phyloP scores from a whole-genome alignment of 1,140 invertebrate genomes.

The Pachyrhynchus sulphureomaculatus region DNA sequence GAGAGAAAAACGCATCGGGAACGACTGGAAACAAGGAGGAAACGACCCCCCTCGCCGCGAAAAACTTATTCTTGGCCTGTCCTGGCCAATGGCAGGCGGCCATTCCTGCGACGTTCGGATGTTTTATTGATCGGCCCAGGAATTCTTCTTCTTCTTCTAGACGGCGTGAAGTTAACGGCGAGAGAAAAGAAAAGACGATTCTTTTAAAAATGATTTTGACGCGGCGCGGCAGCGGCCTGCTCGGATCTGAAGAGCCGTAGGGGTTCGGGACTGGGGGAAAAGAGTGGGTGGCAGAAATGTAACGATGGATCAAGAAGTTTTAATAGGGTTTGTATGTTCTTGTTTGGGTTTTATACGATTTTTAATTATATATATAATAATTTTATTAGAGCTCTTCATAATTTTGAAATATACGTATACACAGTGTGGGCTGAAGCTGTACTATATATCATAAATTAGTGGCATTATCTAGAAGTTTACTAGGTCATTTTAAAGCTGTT shows the following conservation, averaged over 20 bases:
- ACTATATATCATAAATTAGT: no score
- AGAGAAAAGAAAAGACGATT: constrained; percentile 21
- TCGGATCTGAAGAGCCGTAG: background rate
- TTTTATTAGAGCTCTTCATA: no score
- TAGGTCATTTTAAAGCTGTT: no score
- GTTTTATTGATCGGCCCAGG: constrained; percentile 28
- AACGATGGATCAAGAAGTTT: no score
- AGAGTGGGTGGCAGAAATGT: no score
- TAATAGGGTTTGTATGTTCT: no score
- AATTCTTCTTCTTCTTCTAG: constrained; percentile 25
- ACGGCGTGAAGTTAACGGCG: constrained; percentile 10
- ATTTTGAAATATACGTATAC: no score
- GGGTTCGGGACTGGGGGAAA: no score
- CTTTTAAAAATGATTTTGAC: constrained; percentile 21
- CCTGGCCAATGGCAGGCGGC: constrained; percentile 25
- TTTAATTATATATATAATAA: no score
- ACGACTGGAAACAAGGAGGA: constrained; percentile 15
- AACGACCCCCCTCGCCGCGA: constrained; percentile 15
- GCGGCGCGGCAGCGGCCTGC: background rate
- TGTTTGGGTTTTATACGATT: no score
- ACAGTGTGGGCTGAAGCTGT: no score
- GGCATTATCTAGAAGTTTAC: no score
- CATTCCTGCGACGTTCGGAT: constrained; percentile 26
- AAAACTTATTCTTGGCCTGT: constrained; percentile 29
- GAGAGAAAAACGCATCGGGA: constrained; percentile 20